Conservation (phyloP, 2,797 vertebrate species). For the Eulemur rubriventer region DNA sequence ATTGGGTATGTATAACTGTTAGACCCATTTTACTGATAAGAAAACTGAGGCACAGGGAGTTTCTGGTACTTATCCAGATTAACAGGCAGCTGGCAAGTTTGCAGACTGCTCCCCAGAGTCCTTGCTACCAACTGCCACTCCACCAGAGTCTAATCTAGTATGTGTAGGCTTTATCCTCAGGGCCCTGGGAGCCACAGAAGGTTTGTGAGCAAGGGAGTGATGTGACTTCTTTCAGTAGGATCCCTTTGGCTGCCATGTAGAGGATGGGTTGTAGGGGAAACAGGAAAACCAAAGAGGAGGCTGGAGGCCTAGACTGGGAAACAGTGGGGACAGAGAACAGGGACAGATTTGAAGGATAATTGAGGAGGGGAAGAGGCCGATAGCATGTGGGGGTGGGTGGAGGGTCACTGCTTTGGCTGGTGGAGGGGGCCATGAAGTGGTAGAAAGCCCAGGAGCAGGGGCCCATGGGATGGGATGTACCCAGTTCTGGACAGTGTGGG, state of each 20-base stretch:
- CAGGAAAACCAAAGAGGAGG: not conserved
- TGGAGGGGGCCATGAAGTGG: not conserved
- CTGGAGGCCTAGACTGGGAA: not conserved
- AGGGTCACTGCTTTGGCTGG: not conserved
- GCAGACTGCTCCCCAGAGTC: not conserved
- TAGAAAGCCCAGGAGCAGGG: not conserved
- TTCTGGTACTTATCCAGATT: constrained; percentile 26
- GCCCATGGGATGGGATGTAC: not conserved
- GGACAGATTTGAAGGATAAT: not conserved
- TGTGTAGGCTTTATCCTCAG: not conserved
- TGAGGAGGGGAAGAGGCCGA: not conserved
- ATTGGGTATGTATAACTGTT: not conserved
- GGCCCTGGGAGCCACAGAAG: not conserved
- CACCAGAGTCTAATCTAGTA: not conserved
- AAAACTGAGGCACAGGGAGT: not conserved
- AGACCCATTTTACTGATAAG: constrained; percentile 3
- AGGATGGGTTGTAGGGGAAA: not conserved
- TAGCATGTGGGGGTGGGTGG: not conserved
- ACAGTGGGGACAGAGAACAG: not conserved
- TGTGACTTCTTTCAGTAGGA: not conserved
- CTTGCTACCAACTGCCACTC: not conserved
- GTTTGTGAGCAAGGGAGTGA: not conserved
- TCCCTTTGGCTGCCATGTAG: not conserved
- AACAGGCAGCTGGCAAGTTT: not conserved
- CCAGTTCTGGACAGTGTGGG: not conserved